Base-by-base conservation (phyloP, 2,888 invertebrate genomes). In the Cataglyphis rosenhaueri region DNA sequence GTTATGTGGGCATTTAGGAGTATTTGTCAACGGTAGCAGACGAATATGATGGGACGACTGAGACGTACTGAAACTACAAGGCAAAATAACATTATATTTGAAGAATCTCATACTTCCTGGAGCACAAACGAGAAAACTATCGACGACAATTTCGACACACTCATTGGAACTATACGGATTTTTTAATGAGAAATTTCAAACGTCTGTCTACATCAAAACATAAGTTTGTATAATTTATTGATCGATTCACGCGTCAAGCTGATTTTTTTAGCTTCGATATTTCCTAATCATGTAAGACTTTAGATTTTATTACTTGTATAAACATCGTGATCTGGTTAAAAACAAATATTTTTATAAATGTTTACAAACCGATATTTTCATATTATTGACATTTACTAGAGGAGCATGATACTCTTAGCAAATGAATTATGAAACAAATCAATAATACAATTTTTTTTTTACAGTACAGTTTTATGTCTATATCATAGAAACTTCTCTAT, bases 301-400 rank as follows among this genome's bases (percentile, higher is more conserved):
- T 41, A 44, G 52, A 65, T 3, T 65, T 76, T 65, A 52, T 52
- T 52, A 79, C 74, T 38, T 73, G n/a, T 71, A 62, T 35, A 75
- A 81, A 35, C 52, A 71, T 73, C 10, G n/a, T 8, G 64, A 74
- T 81, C 81, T 71, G 74, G 74, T 71, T 73, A 73, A 64, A 38
- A 44, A 81, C 81, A 81, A 81, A 81, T 81, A 81, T 81, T 81
- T 73, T 74, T 81, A 62, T 74, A 81, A 52, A 75, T n/a, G 6
- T 81, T 81, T 75, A 62, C n/a, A 38, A 73, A n/a, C 10, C 5
- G 35, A 25, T 79, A 68, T 70, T 79, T 78, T 48, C 59, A 59
- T 59, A 57, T 32, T 8, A 25, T 70, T 70, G 12, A 70, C 25
- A 21, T 70, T 79, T 59, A 52, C 21, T 21, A 21, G 12, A 32